Percentiles rank a stretch among this genome's conserved stretches.
Evolutionary conservation across 2,888 invertebrate species (phyloP).

Genomic region (Lacanobia oleracea): DNA sequence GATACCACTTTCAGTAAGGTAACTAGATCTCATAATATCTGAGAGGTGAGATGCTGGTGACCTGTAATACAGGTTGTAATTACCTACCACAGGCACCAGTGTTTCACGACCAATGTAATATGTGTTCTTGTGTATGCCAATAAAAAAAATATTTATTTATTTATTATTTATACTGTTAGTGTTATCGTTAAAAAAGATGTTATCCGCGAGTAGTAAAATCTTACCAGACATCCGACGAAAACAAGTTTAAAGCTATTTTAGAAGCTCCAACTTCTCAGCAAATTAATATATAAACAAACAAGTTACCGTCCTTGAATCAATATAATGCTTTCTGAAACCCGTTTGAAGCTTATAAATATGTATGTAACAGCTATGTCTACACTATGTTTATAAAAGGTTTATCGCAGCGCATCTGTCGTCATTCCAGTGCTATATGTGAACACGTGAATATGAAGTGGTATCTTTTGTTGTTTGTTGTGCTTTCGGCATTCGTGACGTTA

Average conservation of each 20-base stretch:
- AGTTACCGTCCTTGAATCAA: constrained; percentile 34
- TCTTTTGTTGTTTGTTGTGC: constrained; percentile 44
- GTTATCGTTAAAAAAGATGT: background rate
- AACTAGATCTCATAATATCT: too few relatives aligned
- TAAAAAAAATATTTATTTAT: too few relatives aligned
- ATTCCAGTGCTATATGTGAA: constrained; percentile 37
- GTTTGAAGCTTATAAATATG: constrained; percentile 31
- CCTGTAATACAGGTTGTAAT: too few relatives aligned
- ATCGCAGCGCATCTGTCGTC: constrained; percentile 13
- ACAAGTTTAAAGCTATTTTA: constrained; percentile 11
- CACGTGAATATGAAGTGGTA: constrained; percentile 50
- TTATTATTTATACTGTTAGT: too few relatives aligned
- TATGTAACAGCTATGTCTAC: constrained; percentile 16
- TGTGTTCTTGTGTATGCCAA: too few relatives aligned
- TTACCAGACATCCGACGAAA: background rate
- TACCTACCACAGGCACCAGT: too few relatives aligned
- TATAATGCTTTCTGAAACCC: constrained; percentile 34
- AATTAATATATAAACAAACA: constrained; percentile 44
- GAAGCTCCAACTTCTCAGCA: background rate
- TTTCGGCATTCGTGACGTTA: constrained; percentile 20
- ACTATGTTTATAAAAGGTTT: constrained; percentile 33
- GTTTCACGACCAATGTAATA: too few relatives aligned
- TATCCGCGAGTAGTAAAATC: background rate
- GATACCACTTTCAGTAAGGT: too few relatives aligned
- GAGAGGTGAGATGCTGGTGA: too few relatives aligned